Conservation (phyloP, 2,888 invertebrate species). For the Erebia epiphron region DNA sequence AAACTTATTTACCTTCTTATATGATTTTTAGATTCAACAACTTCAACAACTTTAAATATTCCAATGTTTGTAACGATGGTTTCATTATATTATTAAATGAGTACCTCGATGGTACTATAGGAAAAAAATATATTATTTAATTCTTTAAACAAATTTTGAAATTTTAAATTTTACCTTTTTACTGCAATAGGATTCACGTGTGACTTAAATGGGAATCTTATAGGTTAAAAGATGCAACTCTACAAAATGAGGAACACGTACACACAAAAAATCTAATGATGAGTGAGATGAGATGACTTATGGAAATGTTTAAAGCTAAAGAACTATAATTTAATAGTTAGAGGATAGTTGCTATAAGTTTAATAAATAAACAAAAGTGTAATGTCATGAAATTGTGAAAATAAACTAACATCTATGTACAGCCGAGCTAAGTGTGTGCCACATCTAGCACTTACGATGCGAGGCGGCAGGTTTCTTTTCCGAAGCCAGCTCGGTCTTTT, state of each 20-base stretch:
- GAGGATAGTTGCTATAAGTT: slow-evolving; percentile 1
- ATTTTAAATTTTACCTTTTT: no score
- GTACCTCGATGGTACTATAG: no score
- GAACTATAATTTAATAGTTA: slow-evolving; percentile 9
- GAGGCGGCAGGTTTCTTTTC: slow-evolving; percentile 77
- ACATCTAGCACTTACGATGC: slow-evolving; percentile 81
- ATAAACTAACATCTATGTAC: slow-evolving; percentile 38
- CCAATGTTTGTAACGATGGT: no score
- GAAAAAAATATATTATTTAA: no score
- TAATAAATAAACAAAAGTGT: slow-evolving; percentile 23
- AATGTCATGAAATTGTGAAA: slow-evolving; percentile 38
- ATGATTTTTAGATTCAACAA: no score
- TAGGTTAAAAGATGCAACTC: slow-evolving; percentile 2
- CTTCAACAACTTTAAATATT: no score
- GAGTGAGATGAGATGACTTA: slow-evolving; percentile 14
- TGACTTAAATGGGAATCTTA: background rate
- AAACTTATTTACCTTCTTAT: no score
- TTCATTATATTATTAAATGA: no score
- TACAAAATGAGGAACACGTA: slow-evolving; percentile 12
- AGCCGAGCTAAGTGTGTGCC: slow-evolving; percentile 61
- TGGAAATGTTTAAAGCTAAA: slow-evolving; percentile 1
- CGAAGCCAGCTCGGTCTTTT: slow-evolving; percentile 77
- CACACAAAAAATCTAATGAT: slow-evolving; percentile 21
- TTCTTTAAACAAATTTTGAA: no score
- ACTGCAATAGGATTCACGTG: no score